A percentile compares a stretch with the other conserved stretches of the same genome.
These are phyloP conservation scores for Phaetusa simplex DNA, from an alignment of 2,113 vertebrate genomes.

Conservation along the genomic window DNA sequence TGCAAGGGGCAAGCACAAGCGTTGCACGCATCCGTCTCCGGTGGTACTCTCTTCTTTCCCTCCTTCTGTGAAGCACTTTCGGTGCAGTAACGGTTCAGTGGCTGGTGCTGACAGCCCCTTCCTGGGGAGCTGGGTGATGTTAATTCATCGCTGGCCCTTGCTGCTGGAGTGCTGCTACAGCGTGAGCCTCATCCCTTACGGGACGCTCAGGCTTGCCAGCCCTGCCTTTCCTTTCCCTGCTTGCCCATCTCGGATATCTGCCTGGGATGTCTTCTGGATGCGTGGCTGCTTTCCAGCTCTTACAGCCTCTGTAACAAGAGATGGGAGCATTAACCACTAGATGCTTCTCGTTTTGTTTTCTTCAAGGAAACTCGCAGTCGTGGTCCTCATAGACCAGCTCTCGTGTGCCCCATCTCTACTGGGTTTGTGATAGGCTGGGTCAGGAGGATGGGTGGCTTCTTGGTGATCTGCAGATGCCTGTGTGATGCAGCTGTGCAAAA, in stretches of 20 bases:
- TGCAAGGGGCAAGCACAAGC: background rate
- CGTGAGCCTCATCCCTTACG: accelerated
- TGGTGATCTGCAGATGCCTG: background rate
- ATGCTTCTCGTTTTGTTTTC: background rate
- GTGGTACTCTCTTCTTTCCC: no score
- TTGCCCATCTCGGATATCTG: background rate
- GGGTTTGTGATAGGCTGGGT: background rate
- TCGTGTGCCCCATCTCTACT: accelerated
- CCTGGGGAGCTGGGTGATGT: background rate
- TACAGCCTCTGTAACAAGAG: background rate
- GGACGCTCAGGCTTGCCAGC: accelerated
- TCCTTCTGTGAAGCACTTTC: background rate
- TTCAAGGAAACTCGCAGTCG: accelerated
- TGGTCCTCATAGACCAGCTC: background rate
- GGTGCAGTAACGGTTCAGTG: background rate
- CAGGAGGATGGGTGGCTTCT: background rate
- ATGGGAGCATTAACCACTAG: background rate
- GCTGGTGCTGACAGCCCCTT: background rate
- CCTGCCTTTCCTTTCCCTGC: background rate
- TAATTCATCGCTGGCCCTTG: background rate
- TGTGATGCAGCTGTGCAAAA: background rate
- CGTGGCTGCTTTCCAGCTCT: background rate
- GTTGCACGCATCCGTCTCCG: background rate
- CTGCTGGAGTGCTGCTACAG: background rate
- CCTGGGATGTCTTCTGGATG: background rate